Percentiles rank a stretch among this genome's conserved stretches.
These are phyloP conservation scores for Riptortus pedestris DNA, from an alignment of 1,140 invertebrate genomes.

Conservation along the genomic window DNA sequence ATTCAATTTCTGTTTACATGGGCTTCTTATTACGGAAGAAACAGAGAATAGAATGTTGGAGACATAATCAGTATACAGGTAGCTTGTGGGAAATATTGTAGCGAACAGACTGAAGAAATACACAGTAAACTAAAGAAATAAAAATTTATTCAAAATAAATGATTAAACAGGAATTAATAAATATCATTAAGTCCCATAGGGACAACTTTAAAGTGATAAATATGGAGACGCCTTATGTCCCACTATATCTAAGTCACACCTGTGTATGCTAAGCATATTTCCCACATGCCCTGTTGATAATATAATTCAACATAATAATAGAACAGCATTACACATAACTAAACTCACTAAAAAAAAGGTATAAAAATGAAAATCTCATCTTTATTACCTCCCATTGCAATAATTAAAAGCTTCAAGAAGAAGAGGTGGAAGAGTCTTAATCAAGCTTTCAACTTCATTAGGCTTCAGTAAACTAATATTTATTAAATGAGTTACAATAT, in stretches of 20 bases:
- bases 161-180: too few species aligned
- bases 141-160: too few species aligned
- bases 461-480: not conserved
- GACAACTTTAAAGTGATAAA: not conserved
- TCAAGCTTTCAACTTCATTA: not conserved
- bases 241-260: not conserved
- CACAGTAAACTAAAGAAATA: too few species aligned
- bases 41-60: too few species aligned
- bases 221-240: not conserved
- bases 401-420: not conserved
- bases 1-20: too few species aligned
- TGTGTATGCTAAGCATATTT: not conserved
- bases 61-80: too few species aligned
- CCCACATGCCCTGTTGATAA: too few species aligned
- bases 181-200: too few species aligned
- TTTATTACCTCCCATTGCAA: not conserved
- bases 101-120: too few species aligned
- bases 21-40: too few species aligned
- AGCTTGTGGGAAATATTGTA: too few species aligned
- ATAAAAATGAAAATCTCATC: not conserved
- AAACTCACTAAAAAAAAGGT: too few species aligned
- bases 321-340: not conserved
- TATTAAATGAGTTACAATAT: not conserved
- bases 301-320: not conserved
- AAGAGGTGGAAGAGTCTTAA: not conserved